phyloP scores from a whole-genome alignment of 2,113 vertebrate species.

The Thryonomys swinderianus region DNA sequence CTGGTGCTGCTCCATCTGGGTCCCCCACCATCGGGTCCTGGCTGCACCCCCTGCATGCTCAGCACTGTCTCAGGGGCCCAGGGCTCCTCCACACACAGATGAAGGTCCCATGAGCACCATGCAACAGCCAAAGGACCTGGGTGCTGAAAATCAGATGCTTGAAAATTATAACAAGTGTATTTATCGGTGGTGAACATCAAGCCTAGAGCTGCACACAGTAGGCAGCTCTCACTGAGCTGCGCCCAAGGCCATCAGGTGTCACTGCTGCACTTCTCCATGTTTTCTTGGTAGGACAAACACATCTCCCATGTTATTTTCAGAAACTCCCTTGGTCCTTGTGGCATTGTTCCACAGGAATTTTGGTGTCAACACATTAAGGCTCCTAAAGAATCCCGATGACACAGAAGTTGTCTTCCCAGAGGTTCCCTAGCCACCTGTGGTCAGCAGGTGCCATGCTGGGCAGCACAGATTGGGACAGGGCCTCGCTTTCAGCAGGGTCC shows the following conservation, averaged over 20 bases:
- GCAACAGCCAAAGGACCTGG: background rate
- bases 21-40: background rate
- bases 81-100: background rate
- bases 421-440: background rate
- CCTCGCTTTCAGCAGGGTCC: background rate
- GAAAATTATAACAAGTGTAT: background rate
- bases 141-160: background rate
- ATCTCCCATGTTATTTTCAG: background rate
- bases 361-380: background rate
- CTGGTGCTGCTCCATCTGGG: background rate
- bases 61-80: background rate
- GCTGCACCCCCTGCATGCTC: background rate
- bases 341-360: background rate
- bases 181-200: background rate
- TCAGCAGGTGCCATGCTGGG: background rate
- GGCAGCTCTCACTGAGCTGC: background rate
- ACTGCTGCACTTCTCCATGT: rapidly evolving
- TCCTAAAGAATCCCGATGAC: background rate
- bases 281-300: background rate
- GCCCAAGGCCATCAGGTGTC: background rate
- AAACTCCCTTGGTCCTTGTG: background rate
- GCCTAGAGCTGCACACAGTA: background rate
- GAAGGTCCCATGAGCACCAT: no score
- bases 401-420: background rate
- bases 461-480: background rate